Evolutionary conservation across 2,888 invertebrate genomes (phyloP).

Genomic region (Netelia virgata): DNA sequence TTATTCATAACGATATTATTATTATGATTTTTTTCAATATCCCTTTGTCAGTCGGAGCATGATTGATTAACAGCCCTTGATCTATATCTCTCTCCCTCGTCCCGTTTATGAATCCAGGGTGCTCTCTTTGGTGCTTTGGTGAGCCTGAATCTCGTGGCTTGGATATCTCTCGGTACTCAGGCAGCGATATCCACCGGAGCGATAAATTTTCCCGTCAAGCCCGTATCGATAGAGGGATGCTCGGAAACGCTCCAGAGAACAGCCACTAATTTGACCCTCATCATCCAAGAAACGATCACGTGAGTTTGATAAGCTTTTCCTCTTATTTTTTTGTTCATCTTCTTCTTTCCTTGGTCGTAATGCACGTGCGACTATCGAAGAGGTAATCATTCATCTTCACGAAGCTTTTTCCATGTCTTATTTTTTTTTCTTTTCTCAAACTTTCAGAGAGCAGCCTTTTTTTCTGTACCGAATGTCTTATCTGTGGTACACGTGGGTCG

Average conservation of each 20-base stretch:
- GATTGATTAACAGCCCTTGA: slow-evolving; percentile 26
- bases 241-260: slow-evolving; percentile 74
- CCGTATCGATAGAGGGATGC: slow-evolving; percentile 88
- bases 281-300: slow-evolving; percentile 75
- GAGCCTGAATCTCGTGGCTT: slow-evolving; percentile 88
- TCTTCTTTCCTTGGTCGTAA: slow-evolving; percentile 14
- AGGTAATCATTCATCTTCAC: too few relatives aligned
- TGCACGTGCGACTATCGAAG: slow-evolving; percentile 8
- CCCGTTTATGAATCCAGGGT: slow-evolving; percentile 85
- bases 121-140: slow-evolving; percentile 88
- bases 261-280: slow-evolving; percentile 76
- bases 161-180: slow-evolving; percentile 90
- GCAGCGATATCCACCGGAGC: slow-evolving; percentile 88
- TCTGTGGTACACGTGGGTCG: slow-evolving; percentile 92
- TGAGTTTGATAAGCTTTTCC: slow-evolving; percentile 53
- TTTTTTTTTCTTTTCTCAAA: slow-evolving; percentile 1
- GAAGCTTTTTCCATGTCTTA: neutral
- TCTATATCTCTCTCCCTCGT: neutral
- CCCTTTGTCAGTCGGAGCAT: neutral
- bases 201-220: slow-evolving; percentile 88
- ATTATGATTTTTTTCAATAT: neutral
- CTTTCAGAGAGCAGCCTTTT: slow-evolving; percentile 87
- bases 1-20: neutral
- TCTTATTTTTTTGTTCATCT: neutral
- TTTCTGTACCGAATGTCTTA: slow-evolving; percentile 90